These are phyloP conservation scores for Thunnus albacares DNA, from an alignment of 2,797 vertebrate genomes.

Conservation along the genomic window DNA sequence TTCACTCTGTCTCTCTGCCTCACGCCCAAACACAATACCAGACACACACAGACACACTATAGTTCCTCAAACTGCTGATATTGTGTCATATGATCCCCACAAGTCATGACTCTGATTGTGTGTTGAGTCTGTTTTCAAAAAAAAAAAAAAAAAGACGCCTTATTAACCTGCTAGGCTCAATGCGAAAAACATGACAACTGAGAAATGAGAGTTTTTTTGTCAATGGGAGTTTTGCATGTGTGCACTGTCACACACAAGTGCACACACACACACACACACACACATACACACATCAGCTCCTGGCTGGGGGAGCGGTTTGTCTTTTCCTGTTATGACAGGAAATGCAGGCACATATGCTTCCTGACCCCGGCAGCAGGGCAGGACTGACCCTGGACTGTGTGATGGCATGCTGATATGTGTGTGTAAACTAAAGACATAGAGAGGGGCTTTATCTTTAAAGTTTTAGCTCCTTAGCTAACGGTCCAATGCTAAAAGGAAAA, in stretches of 20 bases:
- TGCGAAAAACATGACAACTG: neutral
- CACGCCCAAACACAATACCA: slow-evolving; percentile 11
- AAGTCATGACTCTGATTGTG: slow-evolving; percentile 9
- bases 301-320: slow-evolving; percentile 64
- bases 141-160: too few relatives aligned
- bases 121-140: slow-evolving; percentile 1
- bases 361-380: slow-evolving; percentile 90
- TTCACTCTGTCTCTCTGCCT: too few relatives aligned
- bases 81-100: slow-evolving; percentile 73
- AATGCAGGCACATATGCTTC: slow-evolving; percentile 97
- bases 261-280: neutral
- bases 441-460: neutral
- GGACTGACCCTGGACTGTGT: slow-evolving; percentile 75
- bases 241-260: slow-evolving; percentile 6
- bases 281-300: slow-evolving; percentile 9
- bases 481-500: neutral
- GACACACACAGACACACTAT: slow-evolving; percentile 19
- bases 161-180: neutral
- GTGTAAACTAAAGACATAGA: neutral
- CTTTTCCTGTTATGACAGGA: slow-evolving; percentile 99
- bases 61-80: slow-evolving; percentile 51
- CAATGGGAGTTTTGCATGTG: slow-evolving; percentile 12
- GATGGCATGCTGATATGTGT: slow-evolving; percentile 11
- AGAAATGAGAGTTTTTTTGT: slow-evolving; percentile 15
- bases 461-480: neutral